phyloP scores from a whole-genome alignment of 2,888 invertebrate species.

The Thalpophila matura region DNA sequence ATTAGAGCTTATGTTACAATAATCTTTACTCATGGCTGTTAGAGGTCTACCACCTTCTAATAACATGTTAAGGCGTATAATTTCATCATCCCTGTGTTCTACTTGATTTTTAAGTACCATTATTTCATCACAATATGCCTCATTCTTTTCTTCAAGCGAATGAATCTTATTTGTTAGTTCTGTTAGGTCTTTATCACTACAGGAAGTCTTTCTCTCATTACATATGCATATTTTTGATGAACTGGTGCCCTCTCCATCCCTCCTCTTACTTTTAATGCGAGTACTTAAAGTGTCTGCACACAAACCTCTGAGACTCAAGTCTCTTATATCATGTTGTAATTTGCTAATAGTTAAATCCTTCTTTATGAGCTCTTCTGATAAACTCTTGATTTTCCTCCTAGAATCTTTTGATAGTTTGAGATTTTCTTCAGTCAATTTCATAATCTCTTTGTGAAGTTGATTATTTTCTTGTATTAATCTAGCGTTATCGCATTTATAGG shows the following conservation, averaged over 20 bases:
- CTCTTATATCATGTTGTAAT: constrained; percentile 84
- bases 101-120: constrained; percentile 81
- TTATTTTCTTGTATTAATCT: constrained; percentile 94
- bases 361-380: constrained; percentile 92
- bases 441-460: constrained; percentile 92
- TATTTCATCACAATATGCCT: constrained; percentile 81
- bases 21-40: constrained; percentile 92
- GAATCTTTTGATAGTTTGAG: constrained; percentile 91
- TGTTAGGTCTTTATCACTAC: constrained; percentile 82
- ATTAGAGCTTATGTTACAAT: constrained; percentile 91
- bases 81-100: constrained; percentile 93
- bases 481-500: constrained; percentile 95
- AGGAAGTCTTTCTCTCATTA: constrained; percentile 70
- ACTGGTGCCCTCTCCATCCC: constrained; percentile 72
- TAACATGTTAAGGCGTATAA: constrained; percentile 92
- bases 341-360: constrained; percentile 84
- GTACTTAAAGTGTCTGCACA: constrained; percentile 86
- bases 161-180: constrained; percentile 85
- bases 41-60: constrained; percentile 94
- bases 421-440: constrained; percentile 92
- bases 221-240: constrained; percentile 75
- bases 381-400: constrained; percentile 91
- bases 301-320: constrained; percentile 84
- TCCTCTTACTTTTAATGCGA: constrained; percentile 82
- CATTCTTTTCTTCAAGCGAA: constrained; percentile 84